Evolutionary conservation across 1,140 invertebrate genomes (phyloP).

Genomic region (Dendrolimus punctatus): DNA sequence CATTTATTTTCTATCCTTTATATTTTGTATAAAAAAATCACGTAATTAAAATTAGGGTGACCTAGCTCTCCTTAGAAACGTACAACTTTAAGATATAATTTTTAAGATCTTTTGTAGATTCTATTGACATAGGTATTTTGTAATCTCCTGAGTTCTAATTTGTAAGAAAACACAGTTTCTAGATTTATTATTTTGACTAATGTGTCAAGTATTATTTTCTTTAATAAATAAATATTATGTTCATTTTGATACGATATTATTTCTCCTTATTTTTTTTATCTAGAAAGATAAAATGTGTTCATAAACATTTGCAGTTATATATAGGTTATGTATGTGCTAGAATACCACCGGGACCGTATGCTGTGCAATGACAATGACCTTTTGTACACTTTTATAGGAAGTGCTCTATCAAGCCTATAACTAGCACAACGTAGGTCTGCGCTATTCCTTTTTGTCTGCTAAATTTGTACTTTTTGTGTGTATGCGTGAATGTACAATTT

Average conservation of each 20-base stretch:
- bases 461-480: slow-evolving; percentile 31
- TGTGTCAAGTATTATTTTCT: slow-evolving; percentile 67
- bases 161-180: slow-evolving; percentile 50
- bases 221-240: slow-evolving; percentile 53
- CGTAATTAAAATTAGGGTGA: slow-evolving; percentile 57
- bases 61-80: slow-evolving; percentile 60
- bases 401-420: too few relatives aligned
- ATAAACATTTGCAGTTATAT: slow-evolving; percentile 8
- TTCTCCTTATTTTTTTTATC: slow-evolving; percentile 19
- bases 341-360: too few relatives aligned
- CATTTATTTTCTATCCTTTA: slow-evolving; percentile 42
- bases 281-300: slow-evolving; percentile 7
- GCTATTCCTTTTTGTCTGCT: neutral
- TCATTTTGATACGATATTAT: slow-evolving; percentile 44
- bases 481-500: slow-evolving; percentile 64
- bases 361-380: too few relatives aligned
- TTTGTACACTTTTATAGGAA: too few relatives aligned
- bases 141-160: slow-evolving; percentile 67
- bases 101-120: slow-evolving; percentile 69
- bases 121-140: slow-evolving; percentile 65
- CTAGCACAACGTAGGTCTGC: too few relatives aligned
- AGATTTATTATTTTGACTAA: slow-evolving; percentile 54
- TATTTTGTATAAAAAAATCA: slow-evolving; percentile 30
- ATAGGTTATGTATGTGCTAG: too few relatives aligned
- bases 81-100: slow-evolving; percentile 67